Evolutionary conservation across 2,888 invertebrate genomes (phyloP), one percentile per base, ranked within the genome.

Genomic region (Deilephila elpenor): DNA sequence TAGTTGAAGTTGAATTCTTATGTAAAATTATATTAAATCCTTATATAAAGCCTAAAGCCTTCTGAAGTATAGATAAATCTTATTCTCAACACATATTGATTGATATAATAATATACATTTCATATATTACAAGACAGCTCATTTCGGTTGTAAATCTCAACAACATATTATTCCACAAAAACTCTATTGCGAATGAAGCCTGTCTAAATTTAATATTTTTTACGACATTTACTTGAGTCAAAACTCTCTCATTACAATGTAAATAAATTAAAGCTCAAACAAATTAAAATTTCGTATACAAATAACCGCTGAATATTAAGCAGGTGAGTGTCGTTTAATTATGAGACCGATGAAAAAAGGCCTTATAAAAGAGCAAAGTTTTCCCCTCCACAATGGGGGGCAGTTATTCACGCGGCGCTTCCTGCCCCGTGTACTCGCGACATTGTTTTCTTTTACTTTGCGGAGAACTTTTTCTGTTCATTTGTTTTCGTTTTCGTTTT

Each of bases 361-460:
- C 67, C 67, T 67, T 51, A 67, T 67, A 78, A 81, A 71, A n/a
- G 60, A 44, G 73, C 75, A 71, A 72, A 73, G 25, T 77, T 78
- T 80, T 77, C 79, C 79, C 80, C 25, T 32, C 61, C 53, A 56
- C 70, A 91, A 90, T 87, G 83, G 88, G 77, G 81, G 84, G 82
- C 86, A 92, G 88, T 93, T 93, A 92, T 90, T 93, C 93, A 93
- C 89, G 90, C 92, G 86, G 80, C 83, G 89, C 83, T 93, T 94
- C 94, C 94, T 93, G 93, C 88, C 89, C 88, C 86, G 88, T 87
- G 90, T 86, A 87, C 87, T 75, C 78, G 75, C 79, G 84, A 84
- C 89, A 86, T 89, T 91, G 90, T 90, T 85, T 87, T 86, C 86
- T 86, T 86, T 84, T 74, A 80, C 78, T 76, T 78, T 77, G 76